Percentiles rank a stretch among this genome's conserved stretches.
phyloP scores from a whole-genome alignment of 2,113 vertebrate species.

The Tapirus terrestris region DNA sequence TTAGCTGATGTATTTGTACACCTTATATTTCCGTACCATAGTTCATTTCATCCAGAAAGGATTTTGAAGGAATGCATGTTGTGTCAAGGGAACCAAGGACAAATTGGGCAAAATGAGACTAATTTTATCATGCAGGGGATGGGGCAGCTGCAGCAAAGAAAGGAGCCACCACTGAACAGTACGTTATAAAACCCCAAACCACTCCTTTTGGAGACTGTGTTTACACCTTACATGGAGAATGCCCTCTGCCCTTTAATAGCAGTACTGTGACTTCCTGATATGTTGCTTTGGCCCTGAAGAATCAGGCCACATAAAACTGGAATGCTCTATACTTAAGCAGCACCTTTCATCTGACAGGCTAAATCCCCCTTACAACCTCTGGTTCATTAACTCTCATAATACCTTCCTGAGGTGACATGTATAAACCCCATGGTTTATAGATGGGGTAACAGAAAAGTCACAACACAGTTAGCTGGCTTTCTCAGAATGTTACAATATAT shows the following conservation, averaged over 20 bases:
- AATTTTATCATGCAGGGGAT: constrained; percentile 54
- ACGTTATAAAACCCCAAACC: constrained; percentile 38
- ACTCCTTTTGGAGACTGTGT: constrained; percentile 16
- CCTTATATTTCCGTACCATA: constrained; percentile 55
- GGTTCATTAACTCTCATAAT: constrained; percentile 75
- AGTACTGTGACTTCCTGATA: constrained; percentile 33
- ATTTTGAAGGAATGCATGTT: constrained; percentile 62
- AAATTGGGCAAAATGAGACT: constrained; percentile 60
- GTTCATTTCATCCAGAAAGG: constrained; percentile 51
- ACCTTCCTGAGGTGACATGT: constrained; percentile 51
- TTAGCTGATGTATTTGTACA: constrained; percentile 57
- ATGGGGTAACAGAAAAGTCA: constrained; percentile 58
- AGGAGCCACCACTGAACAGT: background rate
- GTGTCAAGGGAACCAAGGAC: constrained; percentile 51
- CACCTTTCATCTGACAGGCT: constrained; percentile 36
- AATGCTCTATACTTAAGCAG: constrained; percentile 63
- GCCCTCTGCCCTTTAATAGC: constrained; percentile 52
- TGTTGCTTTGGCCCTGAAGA: constrained; percentile 58
- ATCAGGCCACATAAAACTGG: constrained; percentile 29
- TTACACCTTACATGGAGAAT: constrained; percentile 53
- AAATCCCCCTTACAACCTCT: constrained; percentile 56
- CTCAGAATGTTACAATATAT: constrained; percentile 50
- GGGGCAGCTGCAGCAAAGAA: constrained; percentile 38
- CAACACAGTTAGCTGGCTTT: constrained; percentile 27
- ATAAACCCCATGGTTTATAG: constrained; percentile 64